phyloP scores from a whole-genome alignment of 2,888 invertebrate genomes.

The Machimus rusticus region DNA sequence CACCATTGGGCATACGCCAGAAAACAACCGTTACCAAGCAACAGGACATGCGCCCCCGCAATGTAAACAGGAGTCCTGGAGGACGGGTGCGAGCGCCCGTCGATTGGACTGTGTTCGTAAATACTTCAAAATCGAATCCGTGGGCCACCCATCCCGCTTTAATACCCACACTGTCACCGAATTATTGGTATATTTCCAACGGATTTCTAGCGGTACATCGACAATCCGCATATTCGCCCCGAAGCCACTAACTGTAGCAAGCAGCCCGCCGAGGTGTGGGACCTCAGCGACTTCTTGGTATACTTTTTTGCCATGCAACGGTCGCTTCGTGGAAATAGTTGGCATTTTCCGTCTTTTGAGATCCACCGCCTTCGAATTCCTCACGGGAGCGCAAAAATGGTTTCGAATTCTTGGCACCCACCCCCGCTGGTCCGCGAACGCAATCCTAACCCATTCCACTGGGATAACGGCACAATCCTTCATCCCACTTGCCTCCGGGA shows the following conservation, averaged over 20 bases:
- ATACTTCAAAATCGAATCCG: background rate
- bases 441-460: background rate
- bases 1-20: conserved; percentile 9
- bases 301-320: background rate
- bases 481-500: background rate
- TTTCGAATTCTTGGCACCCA: background rate
- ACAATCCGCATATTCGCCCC: conserved; percentile 18
- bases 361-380: background rate
- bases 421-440: background rate
- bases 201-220: conserved; percentile 16
- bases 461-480: background rate
- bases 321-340: background rate
- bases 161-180: background rate
- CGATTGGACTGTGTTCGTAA: background rate
- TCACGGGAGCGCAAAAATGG: background rate
- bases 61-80: conserved; percentile 13
- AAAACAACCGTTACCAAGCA: conserved; percentile 28
- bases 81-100: background rate
- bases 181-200: background rate
- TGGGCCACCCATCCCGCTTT: background rate
- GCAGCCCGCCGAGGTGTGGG: background rate
- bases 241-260: background rate
- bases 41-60: conserved; percentile 18
- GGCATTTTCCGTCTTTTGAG: conserved; percentile 13
- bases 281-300: background rate